Conservation (phyloP, 2,113 vertebrate genomes). For the Carlito syrichta region DNA sequence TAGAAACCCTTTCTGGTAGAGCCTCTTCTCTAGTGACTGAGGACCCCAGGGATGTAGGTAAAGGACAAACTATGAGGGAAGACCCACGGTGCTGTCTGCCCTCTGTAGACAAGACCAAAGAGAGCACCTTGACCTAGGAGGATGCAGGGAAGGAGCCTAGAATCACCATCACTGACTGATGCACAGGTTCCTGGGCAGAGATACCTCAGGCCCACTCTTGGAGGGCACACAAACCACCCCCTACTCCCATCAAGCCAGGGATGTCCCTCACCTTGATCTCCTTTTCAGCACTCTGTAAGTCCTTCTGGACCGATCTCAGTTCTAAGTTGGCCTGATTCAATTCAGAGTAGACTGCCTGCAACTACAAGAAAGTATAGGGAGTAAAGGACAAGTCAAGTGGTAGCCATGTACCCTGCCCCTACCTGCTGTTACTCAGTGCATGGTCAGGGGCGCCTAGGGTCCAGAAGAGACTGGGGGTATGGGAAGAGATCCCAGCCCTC, state of each 20-base stretch:
- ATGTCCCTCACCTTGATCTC: slow-evolving; percentile 88
- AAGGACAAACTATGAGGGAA: background rate
- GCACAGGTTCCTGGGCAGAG: background rate
- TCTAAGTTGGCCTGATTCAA: slow-evolving; percentile 86
- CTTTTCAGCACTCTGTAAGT: slow-evolving; percentile 91
- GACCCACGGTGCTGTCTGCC: background rate
- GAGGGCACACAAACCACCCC: background rate
- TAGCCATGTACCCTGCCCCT: background rate
- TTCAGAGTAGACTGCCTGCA: slow-evolving; percentile 86
- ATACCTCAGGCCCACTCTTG: background rate
- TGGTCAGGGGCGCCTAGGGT: background rate
- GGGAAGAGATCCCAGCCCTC: background rate
- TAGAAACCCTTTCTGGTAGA: background rate
- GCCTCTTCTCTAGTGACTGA: background rate
- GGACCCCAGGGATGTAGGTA: background rate
- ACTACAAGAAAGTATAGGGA: slow-evolving; percentile 77
- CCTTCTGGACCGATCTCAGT: slow-evolving; percentile 89
- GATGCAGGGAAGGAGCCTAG: background rate
- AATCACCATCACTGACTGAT: background rate
- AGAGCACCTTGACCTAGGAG: background rate
- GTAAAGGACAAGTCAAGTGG: background rate
- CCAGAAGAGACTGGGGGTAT: background rate
- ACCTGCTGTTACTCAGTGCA: background rate
- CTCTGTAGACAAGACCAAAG: background rate
- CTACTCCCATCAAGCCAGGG: background rate